phyloP scores from a whole-genome alignment of 1,140 invertebrate species.

The Antheraea pernyi region DNA sequence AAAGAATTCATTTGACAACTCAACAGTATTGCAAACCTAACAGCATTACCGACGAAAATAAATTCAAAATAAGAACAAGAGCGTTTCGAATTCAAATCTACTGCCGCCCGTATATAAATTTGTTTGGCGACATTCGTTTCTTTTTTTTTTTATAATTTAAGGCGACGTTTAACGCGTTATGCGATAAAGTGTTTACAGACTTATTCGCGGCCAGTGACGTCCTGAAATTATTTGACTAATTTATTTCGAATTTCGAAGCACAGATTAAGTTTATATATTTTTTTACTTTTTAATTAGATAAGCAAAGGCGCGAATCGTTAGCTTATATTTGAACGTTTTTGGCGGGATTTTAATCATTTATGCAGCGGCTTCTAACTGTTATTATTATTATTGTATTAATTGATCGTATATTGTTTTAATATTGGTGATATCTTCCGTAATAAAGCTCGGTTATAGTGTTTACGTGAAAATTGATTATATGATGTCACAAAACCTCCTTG shows the following conservation, averaged over 20 bases:
- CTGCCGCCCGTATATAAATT: slow-evolving; percentile 34
- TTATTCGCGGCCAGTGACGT: slow-evolving; percentile 44
- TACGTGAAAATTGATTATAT: too few species aligned
- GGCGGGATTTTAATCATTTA: too few species aligned
- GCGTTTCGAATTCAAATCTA: slow-evolving; percentile 51
- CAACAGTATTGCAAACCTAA: slow-evolving; percentile 26
- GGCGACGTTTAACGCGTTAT: slow-evolving; percentile 33
- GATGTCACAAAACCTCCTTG: too few species aligned
- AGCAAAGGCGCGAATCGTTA: background rate
- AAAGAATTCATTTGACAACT: slow-evolving; percentile 19
- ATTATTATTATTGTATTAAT: too few species aligned
- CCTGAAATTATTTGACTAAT: background rate
- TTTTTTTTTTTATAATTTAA: slow-evolving; percentile 40
- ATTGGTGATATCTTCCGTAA: too few species aligned
- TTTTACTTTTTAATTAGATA: background rate
- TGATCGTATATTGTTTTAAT: too few species aligned
- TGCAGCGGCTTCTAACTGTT: too few species aligned
- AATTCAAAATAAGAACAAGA: slow-evolving; percentile 44
- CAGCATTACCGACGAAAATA: slow-evolving; percentile 36
- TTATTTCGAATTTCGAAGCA: background rate
- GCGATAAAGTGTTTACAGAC: slow-evolving; percentile 64
- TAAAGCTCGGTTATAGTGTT: too few species aligned
- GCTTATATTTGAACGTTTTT: too few species aligned
- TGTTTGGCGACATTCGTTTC: slow-evolving; percentile 35
- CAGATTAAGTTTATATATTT: background rate